Percentiles rank a stretch among this genome's conserved stretches.
Evolutionary conservation across 2,888 invertebrate species (phyloP).

Genomic region (Eristalis tenax): DNA sequence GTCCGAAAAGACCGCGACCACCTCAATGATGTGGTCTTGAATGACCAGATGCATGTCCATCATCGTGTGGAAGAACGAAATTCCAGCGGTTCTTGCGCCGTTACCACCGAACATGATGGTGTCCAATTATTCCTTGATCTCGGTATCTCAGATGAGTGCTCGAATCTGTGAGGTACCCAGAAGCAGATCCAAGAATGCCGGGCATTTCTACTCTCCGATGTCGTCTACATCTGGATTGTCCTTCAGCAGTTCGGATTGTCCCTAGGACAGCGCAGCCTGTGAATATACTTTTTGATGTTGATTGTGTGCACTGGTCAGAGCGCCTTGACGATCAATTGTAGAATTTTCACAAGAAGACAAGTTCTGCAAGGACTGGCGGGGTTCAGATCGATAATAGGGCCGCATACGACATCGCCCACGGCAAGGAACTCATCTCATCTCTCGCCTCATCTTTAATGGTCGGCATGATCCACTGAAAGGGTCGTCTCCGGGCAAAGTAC

Average conservation of each 20-base stretch:
- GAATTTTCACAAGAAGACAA: no score
- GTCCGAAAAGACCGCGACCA: constrained; percentile 90
- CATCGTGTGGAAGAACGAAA: constrained; percentile 90
- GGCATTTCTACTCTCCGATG: constrained; percentile 90
- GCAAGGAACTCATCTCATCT: no score
- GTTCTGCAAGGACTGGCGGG: no score
- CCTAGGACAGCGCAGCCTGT: constrained; percentile 83
- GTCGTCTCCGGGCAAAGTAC: no score
- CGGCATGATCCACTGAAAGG: no score
- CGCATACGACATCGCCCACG: no score
- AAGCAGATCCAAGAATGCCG: constrained; percentile 95
- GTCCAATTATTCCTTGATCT: constrained; percentile 91
- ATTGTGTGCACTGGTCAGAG: no score
- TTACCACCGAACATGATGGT: constrained; percentile 95
- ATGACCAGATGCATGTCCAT: constrained; percentile 89
- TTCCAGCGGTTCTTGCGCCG: constrained; percentile 91
- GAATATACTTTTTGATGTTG: no score
- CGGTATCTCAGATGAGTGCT: constrained; percentile 87
- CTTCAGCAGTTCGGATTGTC: constrained; percentile 87
- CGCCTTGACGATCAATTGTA: no score
- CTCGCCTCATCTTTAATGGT: no score
- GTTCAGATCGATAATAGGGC: no score
- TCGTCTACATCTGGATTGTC: constrained; percentile 91
- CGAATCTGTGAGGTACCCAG: no score
- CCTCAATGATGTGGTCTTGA: constrained; percentile 88